Base-by-base conservation (phyloP, 2,888 invertebrate species). In the Nomada goodeniana region DNA sequence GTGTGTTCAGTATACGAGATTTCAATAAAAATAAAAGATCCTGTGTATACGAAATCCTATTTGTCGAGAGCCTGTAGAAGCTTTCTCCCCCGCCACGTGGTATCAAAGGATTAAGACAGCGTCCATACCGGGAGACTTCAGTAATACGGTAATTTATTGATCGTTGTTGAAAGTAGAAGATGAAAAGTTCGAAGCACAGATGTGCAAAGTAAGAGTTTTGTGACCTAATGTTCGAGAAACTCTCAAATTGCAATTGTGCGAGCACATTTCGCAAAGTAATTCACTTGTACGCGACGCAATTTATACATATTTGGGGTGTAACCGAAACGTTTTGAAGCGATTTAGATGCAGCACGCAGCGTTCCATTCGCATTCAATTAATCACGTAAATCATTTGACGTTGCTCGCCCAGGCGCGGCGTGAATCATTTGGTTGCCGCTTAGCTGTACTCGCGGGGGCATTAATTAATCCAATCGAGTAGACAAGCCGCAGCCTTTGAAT, bases 401-500 rank as follows among this genome's bases (percentile, higher is more conserved):
- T 73, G 78, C 71, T 78, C 80, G 74, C 80, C 76, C 82, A 82
- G 80, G 64, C 53, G 76, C 69, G 64, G 76, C 77, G 81, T 59
- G 82, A 87, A 82, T 88, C 75, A 85, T 82, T 82, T 65, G 63
- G 36, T 60, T 70, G 64, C 64, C 67, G 57, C 64, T 77, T 61
- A 73, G 63, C 69, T 76, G 53, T 57, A 60, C 53, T 50, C 68
- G 36, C 44, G 72, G 60, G 20, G 44, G 65, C 82, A 85, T 86
- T 86, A 80, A 78, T 88, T 77, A 78, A 79, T 78, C 44, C 75
- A 65, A 72, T 69, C 67, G 75, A 77, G 75, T 84, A 76, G 64
- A 76, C 42, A 23, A 20, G 26, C 84, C 53, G 65, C 69, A 60
- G 18, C 64, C 80, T 68, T 80, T 57, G 47, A 36, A 57, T 64